Conservation (phyloP, 2,797 vertebrate genomes). For the Enteromius anoplus region DNA sequence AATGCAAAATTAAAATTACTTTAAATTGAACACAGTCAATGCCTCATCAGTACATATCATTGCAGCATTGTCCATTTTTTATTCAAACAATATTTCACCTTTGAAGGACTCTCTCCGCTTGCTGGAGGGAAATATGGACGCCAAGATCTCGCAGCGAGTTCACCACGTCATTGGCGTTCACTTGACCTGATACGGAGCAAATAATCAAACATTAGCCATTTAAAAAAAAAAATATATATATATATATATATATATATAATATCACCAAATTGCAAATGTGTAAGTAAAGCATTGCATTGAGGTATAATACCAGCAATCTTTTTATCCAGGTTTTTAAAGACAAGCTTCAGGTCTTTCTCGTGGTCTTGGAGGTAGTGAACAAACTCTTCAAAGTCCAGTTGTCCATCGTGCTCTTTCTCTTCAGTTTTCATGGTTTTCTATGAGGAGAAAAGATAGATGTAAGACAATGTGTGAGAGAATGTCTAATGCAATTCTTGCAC, state of each 20-base stretch:
- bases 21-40: background rate
- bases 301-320: conserved; percentile 85
- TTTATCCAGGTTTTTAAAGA: conserved; percentile 89
- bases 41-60: background rate
- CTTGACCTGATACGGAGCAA: conserved; percentile 74
- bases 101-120: conserved; percentile 89
- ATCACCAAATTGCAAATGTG: background rate
- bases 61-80: background rate
- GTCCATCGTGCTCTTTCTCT: conserved; percentile 80
- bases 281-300: background rate
- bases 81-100: conserved; percentile 75
- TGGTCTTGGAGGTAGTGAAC: conserved; percentile 96
- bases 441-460: background rate
- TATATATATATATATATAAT: too few species aligned
- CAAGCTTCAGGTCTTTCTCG: conserved; percentile 93
- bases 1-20: background rate
- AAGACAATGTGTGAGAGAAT: background rate
- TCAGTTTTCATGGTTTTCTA: conserved; percentile 89
- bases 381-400: conserved; percentile 96
- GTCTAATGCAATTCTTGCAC: background rate
- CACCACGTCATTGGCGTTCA: conserved; percentile 88
- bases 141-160: conserved; percentile 92
- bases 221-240: background rate
- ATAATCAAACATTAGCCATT: background rate
- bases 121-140: conserved; percentile 89